phyloP scores from a whole-genome alignment of 2,797 vertebrate species.

The Cetoscarus ocellatus region DNA sequence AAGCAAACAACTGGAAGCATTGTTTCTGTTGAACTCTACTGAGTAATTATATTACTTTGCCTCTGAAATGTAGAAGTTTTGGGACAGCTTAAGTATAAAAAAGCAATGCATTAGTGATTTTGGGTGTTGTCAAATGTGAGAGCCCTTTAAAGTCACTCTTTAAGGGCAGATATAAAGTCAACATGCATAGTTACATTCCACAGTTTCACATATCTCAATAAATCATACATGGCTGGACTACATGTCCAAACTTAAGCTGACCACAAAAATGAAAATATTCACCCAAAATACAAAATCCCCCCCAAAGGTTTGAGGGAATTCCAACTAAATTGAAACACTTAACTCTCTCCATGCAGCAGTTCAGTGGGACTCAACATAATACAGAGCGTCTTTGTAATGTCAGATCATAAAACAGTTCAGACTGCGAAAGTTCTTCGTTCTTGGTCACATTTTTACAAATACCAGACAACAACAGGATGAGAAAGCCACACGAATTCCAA shows the following conservation, averaged over 20 bases:
- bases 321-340: constrained; percentile 47
- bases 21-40: too few relatives aligned
- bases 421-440: constrained; percentile 13
- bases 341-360: constrained; percentile 29
- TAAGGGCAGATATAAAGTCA: constrained; percentile 10
- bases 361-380: constrained; percentile 24
- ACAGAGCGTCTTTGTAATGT: constrained; percentile 35
- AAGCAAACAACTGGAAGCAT: too few relatives aligned
- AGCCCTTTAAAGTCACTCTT: neutral
- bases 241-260: constrained; percentile 26
- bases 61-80: too few relatives aligned
- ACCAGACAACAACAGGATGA: constrained; percentile 18
- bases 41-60: too few relatives aligned
- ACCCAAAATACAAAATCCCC: constrained; percentile 28
- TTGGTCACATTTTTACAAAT: constrained; percentile 20
- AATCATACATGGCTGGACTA: constrained; percentile 11
- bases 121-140: neutral
- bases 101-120: neutral
- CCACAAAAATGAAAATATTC: constrained; percentile 52
- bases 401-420: constrained; percentile 12
- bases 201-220: constrained; percentile 7
- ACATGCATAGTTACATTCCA: constrained; percentile 6
- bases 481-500: constrained; percentile 42
- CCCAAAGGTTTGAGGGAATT: constrained; percentile 17
- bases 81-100: neutral